Evolutionary conservation across 2,888 invertebrate genomes (phyloP).

Genomic region (Hoplodrina blanda): DNA sequence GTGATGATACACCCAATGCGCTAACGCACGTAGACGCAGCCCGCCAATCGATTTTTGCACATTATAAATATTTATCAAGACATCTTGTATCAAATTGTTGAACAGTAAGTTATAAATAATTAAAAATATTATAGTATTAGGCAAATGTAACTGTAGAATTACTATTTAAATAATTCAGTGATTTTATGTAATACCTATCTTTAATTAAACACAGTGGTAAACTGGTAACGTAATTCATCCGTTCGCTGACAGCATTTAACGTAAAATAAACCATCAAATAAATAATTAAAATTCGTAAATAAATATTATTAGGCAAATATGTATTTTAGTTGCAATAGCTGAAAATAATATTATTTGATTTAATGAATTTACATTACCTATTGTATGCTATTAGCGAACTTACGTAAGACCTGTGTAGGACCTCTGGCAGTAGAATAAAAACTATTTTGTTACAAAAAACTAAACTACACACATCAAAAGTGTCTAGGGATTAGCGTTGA

Average conservation of each 20-base stretch:
- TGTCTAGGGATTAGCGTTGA: no score
- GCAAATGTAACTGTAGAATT: constrained; percentile 25
- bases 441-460: no score
- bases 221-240: no score
- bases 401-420: no score
- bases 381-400: no score
- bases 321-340: no score
- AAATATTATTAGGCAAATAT: no score
- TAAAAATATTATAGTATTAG: constrained; percentile 34
- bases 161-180: constrained; percentile 10
- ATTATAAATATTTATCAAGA: constrained; percentile 57
- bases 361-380: no score
- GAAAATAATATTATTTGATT: no score
- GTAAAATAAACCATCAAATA: neutral
- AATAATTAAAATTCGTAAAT: no score
- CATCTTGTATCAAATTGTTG: constrained; percentile 27
- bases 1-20: constrained; percentile 32
- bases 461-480: no score
- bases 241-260: neutral
- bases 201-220: neutral
- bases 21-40: constrained; percentile 41
- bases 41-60: constrained; percentile 53
- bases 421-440: no score
- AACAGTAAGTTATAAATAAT: constrained; percentile 14
- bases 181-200: neutral